Evolutionary conservation across 2,113 vertebrate genomes (phyloP).

Genomic region (Monarcha castaneiventris): DNA sequence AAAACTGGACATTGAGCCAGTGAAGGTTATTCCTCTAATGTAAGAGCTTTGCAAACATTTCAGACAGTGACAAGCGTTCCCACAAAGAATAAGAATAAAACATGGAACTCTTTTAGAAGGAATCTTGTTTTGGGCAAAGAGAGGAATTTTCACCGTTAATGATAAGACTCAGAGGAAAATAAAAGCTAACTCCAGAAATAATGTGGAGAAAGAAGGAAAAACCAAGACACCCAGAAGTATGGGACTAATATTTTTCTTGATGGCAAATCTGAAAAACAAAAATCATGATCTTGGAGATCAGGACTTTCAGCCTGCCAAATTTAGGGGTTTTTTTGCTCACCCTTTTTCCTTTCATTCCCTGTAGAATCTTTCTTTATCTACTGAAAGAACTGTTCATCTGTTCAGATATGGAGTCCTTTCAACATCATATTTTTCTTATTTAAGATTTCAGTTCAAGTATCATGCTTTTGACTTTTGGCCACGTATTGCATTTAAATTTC

Average conservation of each 20-base stretch:
- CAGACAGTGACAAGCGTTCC: background rate
- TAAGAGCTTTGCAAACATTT: background rate
- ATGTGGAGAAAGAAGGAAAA: background rate
- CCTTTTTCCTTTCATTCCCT: background rate
- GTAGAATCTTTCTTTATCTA: background rate
- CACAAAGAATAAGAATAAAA: background rate
- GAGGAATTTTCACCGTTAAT: background rate
- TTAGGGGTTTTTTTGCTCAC: background rate
- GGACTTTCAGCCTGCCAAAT: background rate
- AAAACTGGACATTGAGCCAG: background rate
- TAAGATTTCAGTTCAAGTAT: background rate
- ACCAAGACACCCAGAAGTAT: background rate
- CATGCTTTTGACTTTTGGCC: background rate
- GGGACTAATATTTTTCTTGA: background rate
- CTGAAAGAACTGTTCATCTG: background rate
- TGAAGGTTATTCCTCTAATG: background rate
- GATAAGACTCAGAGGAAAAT: background rate
- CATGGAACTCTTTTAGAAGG: background rate
- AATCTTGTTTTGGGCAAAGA: background rate
- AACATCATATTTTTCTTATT: background rate
- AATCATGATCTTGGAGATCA: background rate
- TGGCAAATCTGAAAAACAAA: background rate
- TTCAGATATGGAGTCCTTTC: background rate
- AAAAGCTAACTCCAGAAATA: background rate
- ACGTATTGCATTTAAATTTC: background rate